These are phyloP conservation scores for Dromaius novaehollandiae DNA, from an alignment of 2,113 vertebrate species.

Conservation along the genomic window DNA sequence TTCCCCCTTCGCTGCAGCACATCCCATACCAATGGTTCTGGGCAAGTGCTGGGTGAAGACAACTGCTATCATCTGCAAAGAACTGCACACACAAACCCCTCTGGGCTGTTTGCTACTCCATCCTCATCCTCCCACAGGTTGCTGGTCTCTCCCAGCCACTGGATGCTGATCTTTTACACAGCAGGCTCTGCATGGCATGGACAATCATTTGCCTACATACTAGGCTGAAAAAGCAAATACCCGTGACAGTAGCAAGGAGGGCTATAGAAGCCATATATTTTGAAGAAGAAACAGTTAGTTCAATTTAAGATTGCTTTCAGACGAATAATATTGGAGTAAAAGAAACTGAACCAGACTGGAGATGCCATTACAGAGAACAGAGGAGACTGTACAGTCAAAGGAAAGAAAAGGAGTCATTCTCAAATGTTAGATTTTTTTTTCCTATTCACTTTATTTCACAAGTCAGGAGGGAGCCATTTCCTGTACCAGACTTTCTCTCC, in stretches of 20 bases:
- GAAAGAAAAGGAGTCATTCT: neutral
- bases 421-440: neutral
- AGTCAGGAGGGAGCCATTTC: neutral
- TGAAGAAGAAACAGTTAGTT: neutral
- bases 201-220: rapidly evolving
- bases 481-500: neutral
- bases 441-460: neutral
- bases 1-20: neutral
- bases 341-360: rapidly evolving
- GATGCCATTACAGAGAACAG: neutral
- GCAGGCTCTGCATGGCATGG: rapidly evolving
- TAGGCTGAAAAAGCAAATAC: neutral
- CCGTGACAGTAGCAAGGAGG: neutral
- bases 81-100: neutral
- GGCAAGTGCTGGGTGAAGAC: neutral
- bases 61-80: neutral
- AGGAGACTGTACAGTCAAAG: neutral
- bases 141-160: neutral
- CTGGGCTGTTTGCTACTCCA: neutral
- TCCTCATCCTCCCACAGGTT: neutral
- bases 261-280: neutral
- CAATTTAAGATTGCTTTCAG: neutral
- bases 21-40: no score
- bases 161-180: neutral
- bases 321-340: neutral